Base-by-base conservation (phyloP, 2,888 invertebrate genomes). In the Ferrisia virgata region DNA sequence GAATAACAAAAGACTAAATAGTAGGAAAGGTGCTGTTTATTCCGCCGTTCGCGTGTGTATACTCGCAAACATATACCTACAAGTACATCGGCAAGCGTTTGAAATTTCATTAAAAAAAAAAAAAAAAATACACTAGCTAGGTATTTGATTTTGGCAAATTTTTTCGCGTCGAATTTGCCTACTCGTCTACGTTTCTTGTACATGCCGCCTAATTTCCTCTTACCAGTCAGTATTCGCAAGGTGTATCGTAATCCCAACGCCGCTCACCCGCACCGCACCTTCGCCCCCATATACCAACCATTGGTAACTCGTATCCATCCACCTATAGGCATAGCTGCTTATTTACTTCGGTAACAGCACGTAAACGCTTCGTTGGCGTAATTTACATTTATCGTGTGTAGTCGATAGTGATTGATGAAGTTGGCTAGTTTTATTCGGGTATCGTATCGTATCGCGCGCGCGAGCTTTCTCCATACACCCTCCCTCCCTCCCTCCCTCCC, bases 1-100 rank as follows among this genome's bases (percentile, higher is more conserved):
- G 81, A 81, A 81, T 81, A 81, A 81, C 81, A 64, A 81, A 81
- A 64, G 81, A 81, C 33, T 72, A n/a, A n/a, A n/a, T n/a, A n/a
- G n/a, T n/a, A n/a, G n/a, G n/a, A n/a, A n/a, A 64, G 47, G 28
- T 64, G 33, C 72, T 72, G 72, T 36, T 58, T 81, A 81, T 81
- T 81, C 36, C 81, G 64, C n/a, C 36, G 36, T 36, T 6, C 36
- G 36, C 36, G 36, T 36, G 8, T 6, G 36, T 36, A 36, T 36
- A 36, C 5, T 36, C n/a, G n/a, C n/a, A n/a, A n/a, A 36, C 36
- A 36, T 36, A 58, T 33, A 72, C 33, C 72, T 72, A n/a, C n/a
- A n/a, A n/a, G n/a, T n/a, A n/a, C n/a, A n/a, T n/a, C n/a, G n/a
- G n/a, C n/a, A n/a, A n/a, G 72, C 18, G n/a, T 72, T 33, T 72